These are phyloP conservation scores for Desmophyllum pertusum DNA, from an alignment of 92 coral and sea anemone species.

Conservation along the genomic window DNA sequence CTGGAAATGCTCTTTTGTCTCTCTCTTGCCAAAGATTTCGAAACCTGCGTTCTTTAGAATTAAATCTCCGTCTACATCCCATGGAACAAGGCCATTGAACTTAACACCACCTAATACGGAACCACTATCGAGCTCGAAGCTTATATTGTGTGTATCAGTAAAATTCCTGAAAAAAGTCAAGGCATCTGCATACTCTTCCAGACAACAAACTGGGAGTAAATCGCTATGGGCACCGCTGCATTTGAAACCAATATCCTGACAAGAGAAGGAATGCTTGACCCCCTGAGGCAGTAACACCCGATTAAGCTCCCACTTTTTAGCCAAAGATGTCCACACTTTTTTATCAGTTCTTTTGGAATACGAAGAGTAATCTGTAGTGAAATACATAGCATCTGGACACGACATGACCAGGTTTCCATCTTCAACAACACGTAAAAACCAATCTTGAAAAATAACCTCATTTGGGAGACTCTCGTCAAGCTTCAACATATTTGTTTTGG, in stretches of 20 bases:
- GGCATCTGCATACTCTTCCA: slow-evolving; percentile 23
- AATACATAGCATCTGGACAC: slow-evolving; percentile 73
- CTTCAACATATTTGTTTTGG: slow-evolving; percentile 33
- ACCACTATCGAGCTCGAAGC: slow-evolving; percentile 57
- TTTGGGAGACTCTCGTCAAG: slow-evolving; percentile 45
- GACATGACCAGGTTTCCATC: slow-evolving; percentile 14
- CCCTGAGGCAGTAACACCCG: slow-evolving; percentile 44
- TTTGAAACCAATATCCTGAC: slow-evolving; percentile 48
- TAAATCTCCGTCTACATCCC: slow-evolving; percentile 63
- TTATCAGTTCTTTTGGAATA: slow-evolving; percentile 5
- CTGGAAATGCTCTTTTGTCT: slow-evolving; percentile 30
- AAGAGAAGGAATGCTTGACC: slow-evolving; percentile 50
- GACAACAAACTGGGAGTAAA: slow-evolving; percentile 65
- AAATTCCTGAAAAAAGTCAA: background rate
- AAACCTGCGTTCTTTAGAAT: slow-evolving; percentile 5
- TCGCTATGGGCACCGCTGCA: slow-evolving; percentile 28
- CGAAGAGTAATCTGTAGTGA: slow-evolving; percentile 41
- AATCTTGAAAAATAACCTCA: slow-evolving; percentile 1
- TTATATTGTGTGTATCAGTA: slow-evolving; percentile 2
- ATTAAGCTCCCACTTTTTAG: slow-evolving; percentile 62
- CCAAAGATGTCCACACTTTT: slow-evolving; percentile 51
- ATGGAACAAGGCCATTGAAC: slow-evolving; percentile 51
- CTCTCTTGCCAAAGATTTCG: slow-evolving; percentile 23
- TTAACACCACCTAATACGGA: slow-evolving; percentile 54
- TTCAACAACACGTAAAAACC: background rate